A percentile compares a stretch with the other conserved stretches of the same genome.
Conservation (phyloP, 2,113 vertebrate genomes). For the Catharus fuscescens region DNA sequence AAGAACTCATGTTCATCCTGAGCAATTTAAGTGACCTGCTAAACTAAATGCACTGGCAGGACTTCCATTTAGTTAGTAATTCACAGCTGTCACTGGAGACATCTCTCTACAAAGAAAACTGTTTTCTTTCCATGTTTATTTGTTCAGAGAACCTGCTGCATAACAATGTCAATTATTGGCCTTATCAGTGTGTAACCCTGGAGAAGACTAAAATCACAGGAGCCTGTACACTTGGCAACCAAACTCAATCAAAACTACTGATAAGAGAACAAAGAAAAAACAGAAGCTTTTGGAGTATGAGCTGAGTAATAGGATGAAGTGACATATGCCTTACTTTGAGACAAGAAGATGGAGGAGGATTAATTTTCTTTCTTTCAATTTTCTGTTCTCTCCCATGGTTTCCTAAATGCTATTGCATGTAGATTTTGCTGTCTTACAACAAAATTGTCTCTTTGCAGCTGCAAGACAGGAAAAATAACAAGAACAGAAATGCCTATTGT, state of each 20-base stretch:
- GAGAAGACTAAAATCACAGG: constrained; percentile 69
- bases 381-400: neutral
- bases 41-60: constrained; percentile 53
- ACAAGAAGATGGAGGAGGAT: constrained; percentile 17
- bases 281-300: constrained; percentile 49
- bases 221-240: constrained; percentile 63
- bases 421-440: constrained; percentile 25
- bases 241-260: constrained; percentile 68
- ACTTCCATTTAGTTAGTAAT: constrained; percentile 66
- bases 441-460: constrained; percentile 24
- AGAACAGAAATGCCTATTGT: constrained; percentile 22
- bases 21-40: constrained; percentile 59
- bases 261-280: constrained; percentile 62
- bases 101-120: constrained; percentile 42
- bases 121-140: constrained; percentile 62
- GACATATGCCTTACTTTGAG: constrained; percentile 58
- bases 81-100: constrained; percentile 62
- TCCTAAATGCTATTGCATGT: neutral
- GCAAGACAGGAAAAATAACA: constrained; percentile 21
- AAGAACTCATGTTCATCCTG: constrained; percentile 12
- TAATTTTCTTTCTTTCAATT: constrained; percentile 40
- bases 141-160: constrained; percentile 45
- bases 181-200: constrained; percentile 67
- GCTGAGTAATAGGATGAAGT: constrained; percentile 42
- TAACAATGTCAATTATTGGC: constrained; percentile 69